Percentiles rank a stretch among this genome's conserved stretches.
Evolutionary conservation across 2,888 invertebrate genomes (phyloP).

Genomic region (Cantharis flavilabris): DNA sequence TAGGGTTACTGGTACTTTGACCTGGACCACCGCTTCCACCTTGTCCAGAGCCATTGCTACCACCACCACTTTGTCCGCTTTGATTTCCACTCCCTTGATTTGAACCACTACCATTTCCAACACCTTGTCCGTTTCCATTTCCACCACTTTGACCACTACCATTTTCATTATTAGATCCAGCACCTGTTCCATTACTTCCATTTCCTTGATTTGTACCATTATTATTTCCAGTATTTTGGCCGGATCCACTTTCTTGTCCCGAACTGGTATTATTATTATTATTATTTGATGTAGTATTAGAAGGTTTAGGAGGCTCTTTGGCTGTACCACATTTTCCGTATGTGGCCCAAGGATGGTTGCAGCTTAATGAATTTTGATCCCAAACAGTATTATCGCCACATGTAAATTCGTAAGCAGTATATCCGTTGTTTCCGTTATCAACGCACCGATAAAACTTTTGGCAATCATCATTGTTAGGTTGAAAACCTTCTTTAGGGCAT

Average conservation of each 20-base stretch:
- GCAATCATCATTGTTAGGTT: slow-evolving; percentile 58
- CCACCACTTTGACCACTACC: too few species aligned
- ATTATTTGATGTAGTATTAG: too few species aligned
- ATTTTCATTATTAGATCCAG: neutral
- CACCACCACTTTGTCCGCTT: slow-evolving; percentile 10
- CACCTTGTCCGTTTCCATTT: neutral
- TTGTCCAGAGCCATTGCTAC: neutral
- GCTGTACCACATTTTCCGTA: neutral
- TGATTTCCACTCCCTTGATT: slow-evolving; percentile 12
- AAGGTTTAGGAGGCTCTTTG: neutral
- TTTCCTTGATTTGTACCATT: slow-evolving; percentile 6
- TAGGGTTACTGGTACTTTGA: neutral
- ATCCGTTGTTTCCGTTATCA: neutral
- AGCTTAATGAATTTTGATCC: neutral
- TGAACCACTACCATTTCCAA: slow-evolving; percentile 42
- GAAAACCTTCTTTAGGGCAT: slow-evolving; percentile 22
- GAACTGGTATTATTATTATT: neutral
- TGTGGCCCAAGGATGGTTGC: neutral
- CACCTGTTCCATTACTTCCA: neutral
- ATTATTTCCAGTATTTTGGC: neutral
- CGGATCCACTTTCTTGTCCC: too few species aligned
- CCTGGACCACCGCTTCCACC: slow-evolving; percentile 48
- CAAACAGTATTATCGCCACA: neutral
- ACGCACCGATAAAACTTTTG: neutral
- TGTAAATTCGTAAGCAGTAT: neutral